These are phyloP conservation scores for Nephrotoma appendiculata DNA, from an alignment of 2,888 invertebrate species.

Conservation along the genomic window DNA sequence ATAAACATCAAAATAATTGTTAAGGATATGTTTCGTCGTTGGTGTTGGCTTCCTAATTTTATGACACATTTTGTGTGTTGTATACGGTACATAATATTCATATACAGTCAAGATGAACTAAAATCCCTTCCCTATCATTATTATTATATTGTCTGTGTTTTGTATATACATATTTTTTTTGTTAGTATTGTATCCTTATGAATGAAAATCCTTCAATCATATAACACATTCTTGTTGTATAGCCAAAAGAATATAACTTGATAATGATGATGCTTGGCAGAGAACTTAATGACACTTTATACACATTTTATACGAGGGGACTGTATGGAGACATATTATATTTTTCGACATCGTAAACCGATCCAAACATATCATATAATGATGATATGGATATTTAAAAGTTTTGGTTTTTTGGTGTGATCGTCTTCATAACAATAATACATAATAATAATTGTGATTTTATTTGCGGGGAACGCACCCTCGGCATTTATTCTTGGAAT, in stretches of 20 bases:
- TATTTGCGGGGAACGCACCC: not conserved
- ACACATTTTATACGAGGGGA: not conserved
- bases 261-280: not conserved
- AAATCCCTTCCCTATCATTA: not conserved
- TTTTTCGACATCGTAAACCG: not conserved
- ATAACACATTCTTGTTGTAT: not conserved
- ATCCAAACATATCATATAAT: not conserved
- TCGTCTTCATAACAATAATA: not conserved
- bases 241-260: not conserved
- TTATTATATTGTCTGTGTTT: not conserved
- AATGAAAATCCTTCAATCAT: not conserved
- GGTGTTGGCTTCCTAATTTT: not conserved
- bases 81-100: not conserved
- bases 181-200: not conserved
- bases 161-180: not conserved
- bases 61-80: not conserved
- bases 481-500: not conserved
- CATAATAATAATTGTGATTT: not conserved
- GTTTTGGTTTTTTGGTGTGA: not conserved
- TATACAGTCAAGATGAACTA: not conserved
- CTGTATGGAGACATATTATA: not conserved
- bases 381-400: not conserved
- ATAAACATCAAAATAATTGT: not conserved
- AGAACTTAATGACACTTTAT: not conserved
- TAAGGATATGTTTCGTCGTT: not conserved